Evolutionary conservation across 2,888 invertebrate species (phyloP), one percentile per base, ranked within the genome.

Genomic region (Drepanosiphum platanoidis): DNA sequence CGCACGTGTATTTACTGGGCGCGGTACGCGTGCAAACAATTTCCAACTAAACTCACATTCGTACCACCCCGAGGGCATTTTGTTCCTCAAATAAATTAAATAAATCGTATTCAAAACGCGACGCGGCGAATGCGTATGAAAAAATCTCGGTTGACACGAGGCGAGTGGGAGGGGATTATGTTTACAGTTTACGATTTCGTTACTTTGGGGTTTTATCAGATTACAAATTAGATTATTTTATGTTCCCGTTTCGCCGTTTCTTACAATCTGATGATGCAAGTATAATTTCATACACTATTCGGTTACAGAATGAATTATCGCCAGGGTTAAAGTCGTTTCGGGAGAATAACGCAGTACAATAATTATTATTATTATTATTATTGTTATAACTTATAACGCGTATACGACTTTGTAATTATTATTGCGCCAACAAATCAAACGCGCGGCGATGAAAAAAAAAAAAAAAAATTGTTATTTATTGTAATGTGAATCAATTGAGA

Each of bases 151-250:
- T 75, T 52, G 52, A 75, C 34, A 58, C n/a, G 22, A 52, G 22
- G 52, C n/a, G n/a, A n/a, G n/a, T n/a, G n/a, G n/a, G n/a, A n/a
- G n/a, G n/a, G n/a, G n/a, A n/a, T n/a, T n/a, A n/a, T n/a, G n/a
- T n/a, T n/a, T 75, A 75, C 32, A 34, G 75, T 77, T 61, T 77
- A 77, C 15, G 58, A 77, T 58, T 77, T 61, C 36, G 75, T 61
- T 27, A 36, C 36, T 77, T 52, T 52, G 32, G n/a, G 22, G 22
- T 52, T 52, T 32, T 8, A 77, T 77, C 75, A 27, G 75, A 77
- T 77, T 61, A 36, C 58, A 27, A 77, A 77, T 61, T 77, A 77
- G 36, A 61, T 52, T 77, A 77, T 61, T 75, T 75, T 34, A 75
- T 75, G 34, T 34, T 34, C 58, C n/a, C 46, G 27, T 36, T 27